Base-by-base conservation (phyloP, 2,113 vertebrate species). In the Laterallus jamaicensis region DNA sequence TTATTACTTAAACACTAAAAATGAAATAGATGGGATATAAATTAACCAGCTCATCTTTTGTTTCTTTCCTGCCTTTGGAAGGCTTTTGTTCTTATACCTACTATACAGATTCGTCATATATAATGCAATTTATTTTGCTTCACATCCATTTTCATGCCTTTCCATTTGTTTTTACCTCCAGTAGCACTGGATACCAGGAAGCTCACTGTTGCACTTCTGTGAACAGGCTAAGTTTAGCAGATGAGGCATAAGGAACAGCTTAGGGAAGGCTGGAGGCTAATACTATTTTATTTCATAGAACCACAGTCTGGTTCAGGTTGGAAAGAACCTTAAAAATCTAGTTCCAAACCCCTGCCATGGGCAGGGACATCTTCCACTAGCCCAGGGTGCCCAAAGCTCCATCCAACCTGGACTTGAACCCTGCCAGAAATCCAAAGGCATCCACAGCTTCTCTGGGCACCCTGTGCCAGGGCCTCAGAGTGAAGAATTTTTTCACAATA, bases 1-100 rank as follows among this genome's bases (percentile, higher is more conserved):
- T 91, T 91, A 91, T 93, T 93, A 84, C 80, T 93, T 84, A 82
- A 88, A 70, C 69, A 76, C 74, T 93, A 82, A 91, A 95, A 95
- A 84, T 93, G 56, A 92, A 94, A 90, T 88, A 91, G 44, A 62
- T 93, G 69, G 82, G 82, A 63, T 32, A 62, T 86, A 93, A 90
- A 91, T 82, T 58, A 96, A 77, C 69, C 6, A 13, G 12, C 74
- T 95, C 66, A 73, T 85, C 54, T 88, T 58, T 67, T 83, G 75
- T 75, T 90, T 94, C 59, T 85, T 77, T 49, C 71, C 62, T 84
- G 32, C 32, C 84, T 12, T 55, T 83, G 58, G 39, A 84, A 88
- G 28, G 62, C 83, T 88, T 85, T 84, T 21, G 39, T 79, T 91
- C 88, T 92, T 86, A 49, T 86, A 35, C 62, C 80, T 78, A 2